A percentile compares a stretch with the other conserved stretches of the same genome.
Conservation (phyloP, 1,140 invertebrate species). For the Pachyrhynchus sulphureomaculatus region DNA sequence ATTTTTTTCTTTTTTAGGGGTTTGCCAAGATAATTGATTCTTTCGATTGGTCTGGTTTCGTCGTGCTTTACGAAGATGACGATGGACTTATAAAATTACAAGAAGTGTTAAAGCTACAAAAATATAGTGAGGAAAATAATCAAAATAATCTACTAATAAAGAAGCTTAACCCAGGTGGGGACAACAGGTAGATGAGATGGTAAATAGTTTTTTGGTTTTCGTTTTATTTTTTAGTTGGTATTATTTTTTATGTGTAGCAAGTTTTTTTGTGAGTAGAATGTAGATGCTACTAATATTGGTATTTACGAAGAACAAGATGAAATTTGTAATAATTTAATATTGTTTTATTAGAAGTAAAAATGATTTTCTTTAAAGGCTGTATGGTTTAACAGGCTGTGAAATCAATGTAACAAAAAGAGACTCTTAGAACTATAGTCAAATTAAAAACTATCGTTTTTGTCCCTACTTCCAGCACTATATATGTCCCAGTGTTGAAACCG, state of each 20-base stretch:
- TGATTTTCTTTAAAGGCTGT: too few species aligned
- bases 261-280: too few species aligned
- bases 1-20: constrained; percentile 51
- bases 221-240: not conserved
- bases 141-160: constrained; percentile 50
- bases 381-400: too few species aligned
- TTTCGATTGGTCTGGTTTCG: constrained; percentile 76
- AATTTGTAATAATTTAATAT: too few species aligned
- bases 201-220: not conserved
- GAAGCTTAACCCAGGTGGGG: constrained; percentile 60
- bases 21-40: constrained; percentile 70
- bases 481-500: too few species aligned
- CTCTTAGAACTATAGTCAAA: too few species aligned
- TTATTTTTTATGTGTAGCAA: not conserved
- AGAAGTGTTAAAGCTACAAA: constrained; percentile 72
- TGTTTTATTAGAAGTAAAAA: too few species aligned
- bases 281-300: too few species aligned
- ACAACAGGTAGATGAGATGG: constrained; percentile 55
- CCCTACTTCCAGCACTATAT: too few species aligned
- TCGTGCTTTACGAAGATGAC: constrained; percentile 78
- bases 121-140: constrained; percentile 56
- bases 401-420: too few species aligned
- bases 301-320: too few species aligned
- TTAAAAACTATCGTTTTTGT: too few species aligned
- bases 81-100: constrained; percentile 78